Percentiles rank a stretch among this genome's conserved stretches.
phyloP scores from a whole-genome alignment of 1,140 invertebrate species.

The Andrena cerasifolii region DNA sequence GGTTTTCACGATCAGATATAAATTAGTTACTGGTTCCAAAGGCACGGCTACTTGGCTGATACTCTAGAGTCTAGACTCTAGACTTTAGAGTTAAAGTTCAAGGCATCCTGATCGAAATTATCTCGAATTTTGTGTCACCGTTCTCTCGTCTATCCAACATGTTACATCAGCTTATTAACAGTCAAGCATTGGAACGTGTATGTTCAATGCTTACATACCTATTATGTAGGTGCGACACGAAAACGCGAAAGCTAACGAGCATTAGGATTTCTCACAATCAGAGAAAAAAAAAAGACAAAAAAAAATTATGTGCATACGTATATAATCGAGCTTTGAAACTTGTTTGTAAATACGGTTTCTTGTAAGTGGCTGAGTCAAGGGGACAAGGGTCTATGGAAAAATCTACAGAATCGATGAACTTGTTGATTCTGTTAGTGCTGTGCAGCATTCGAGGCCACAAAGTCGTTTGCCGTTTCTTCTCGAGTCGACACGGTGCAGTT shows the following conservation, averaged over 20 bases:
- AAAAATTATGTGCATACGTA: no score
- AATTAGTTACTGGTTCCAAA: not conserved
- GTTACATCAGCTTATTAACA: constrained; percentile 48
- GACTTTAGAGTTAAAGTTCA: constrained; percentile 41
- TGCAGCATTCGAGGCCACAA: not conserved
- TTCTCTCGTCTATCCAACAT: not conserved
- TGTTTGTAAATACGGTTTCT: not conserved
- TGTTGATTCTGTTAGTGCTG: not conserved
- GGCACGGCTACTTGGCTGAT: not conserved
- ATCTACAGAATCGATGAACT: not conserved
- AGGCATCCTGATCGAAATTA: constrained; percentile 34
- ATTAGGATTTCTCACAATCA: not conserved
- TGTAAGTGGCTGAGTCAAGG: not conserved
- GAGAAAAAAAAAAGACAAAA: no score
- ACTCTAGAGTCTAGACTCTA: no score
- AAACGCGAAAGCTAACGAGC: no score
- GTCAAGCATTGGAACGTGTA: no score
- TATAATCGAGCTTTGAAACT: not conserved
- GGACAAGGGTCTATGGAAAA: constrained; percentile 48
- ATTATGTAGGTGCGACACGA: no score
- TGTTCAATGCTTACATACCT: no score
- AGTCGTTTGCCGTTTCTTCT: not conserved
- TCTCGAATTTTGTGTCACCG: constrained; percentile 34
- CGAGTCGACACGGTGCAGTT: constrained; percentile 2
- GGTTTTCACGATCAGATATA: not conserved